A percentile compares a stretch with the other conserved stretches of the same genome.
These are phyloP conservation scores for Eueides isabella DNA, from an alignment of 1,140 invertebrate genomes.

Conservation along the genomic window DNA sequence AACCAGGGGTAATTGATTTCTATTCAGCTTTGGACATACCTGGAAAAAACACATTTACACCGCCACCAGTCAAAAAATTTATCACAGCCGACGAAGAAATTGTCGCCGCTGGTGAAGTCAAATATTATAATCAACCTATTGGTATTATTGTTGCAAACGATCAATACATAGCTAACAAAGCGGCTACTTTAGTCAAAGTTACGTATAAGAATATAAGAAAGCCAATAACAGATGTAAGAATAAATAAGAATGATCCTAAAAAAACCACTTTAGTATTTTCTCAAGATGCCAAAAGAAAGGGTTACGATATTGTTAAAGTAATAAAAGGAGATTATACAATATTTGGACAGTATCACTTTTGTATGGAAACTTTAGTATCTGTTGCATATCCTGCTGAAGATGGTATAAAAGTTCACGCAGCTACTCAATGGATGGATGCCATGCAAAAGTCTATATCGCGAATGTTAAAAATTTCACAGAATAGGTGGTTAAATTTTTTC, in stretches of 20 bases:
- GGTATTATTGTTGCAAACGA: slow-evolving; percentile 87
- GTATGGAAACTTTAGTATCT: slow-evolving; percentile 83
- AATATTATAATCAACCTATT: slow-evolving; percentile 87
- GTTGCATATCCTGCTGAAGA: slow-evolving; percentile 85
- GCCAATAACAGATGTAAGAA: slow-evolving; percentile 54
- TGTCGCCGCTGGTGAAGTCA: slow-evolving; percentile 77
- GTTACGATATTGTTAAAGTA: slow-evolving; percentile 65
- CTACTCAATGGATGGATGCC: slow-evolving; percentile 85
- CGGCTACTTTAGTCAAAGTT: slow-evolving; percentile 85
- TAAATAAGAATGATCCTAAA: slow-evolving; percentile 49
- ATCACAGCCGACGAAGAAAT: slow-evolving; percentile 78
- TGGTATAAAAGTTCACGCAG: slow-evolving; percentile 79
- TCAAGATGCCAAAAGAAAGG: slow-evolving; percentile 47
- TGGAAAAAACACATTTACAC: slow-evolving; percentile 84
- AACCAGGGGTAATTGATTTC: slow-evolving; percentile 87
- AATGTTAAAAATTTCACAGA: slow-evolving; percentile 74
- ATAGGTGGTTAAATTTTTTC: slow-evolving; percentile 50
- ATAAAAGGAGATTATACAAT: slow-evolving; percentile 60
- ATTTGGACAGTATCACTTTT: slow-evolving; percentile 63
- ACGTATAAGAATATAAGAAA: slow-evolving; percentile 78
- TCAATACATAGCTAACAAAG: slow-evolving; percentile 83
- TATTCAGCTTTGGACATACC: slow-evolving; percentile 89
- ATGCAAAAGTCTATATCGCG: slow-evolving; percentile 82
- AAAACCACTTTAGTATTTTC: slow-evolving; percentile 35
- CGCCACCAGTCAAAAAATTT: slow-evolving; percentile 79